Percentiles rank a stretch among this genome's conserved stretches.
Conservation (phyloP, 30 jellyfish, hydroid and myxozoan genomes). For the Sanderia malayensis region DNA sequence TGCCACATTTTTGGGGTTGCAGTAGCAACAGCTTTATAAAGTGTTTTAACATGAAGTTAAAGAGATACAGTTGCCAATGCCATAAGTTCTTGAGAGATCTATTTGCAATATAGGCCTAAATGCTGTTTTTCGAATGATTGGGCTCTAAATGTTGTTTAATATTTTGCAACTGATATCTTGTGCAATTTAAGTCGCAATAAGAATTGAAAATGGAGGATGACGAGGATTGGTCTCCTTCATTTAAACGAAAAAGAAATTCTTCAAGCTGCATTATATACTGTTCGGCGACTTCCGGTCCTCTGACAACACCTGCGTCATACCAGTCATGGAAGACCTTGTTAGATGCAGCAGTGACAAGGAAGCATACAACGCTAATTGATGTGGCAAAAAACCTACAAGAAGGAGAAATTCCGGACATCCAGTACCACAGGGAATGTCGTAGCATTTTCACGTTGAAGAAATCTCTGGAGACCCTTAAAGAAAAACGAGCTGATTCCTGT, state of each 20-base stretch:
- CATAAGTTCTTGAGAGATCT: too few species aligned
- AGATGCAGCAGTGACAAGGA: slow-evolving; percentile 2
- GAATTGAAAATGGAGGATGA: slow-evolving; percentile 3
- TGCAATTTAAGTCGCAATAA: background rate
- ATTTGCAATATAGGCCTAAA: too few species aligned
- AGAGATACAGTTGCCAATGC: too few species aligned
- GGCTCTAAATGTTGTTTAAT: too few species aligned
- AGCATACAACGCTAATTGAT: background rate
- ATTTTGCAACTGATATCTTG: background rate
- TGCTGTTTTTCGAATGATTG: too few species aligned
- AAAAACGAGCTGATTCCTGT: slow-evolving; percentile 13
- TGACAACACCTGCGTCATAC: slow-evolving; percentile 25
- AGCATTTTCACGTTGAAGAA: slow-evolving; percentile 12
- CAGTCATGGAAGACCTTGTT: slow-evolving; percentile 23
- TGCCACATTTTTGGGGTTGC: too few species aligned
- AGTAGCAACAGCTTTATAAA: too few species aligned
- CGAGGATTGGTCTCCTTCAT: slow-evolving; percentile 20
- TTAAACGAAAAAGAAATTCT: background rate
- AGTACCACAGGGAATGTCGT: slow-evolving; percentile 22
- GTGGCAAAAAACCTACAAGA: slow-evolving; percentile 8
- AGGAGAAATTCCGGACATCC: slow-evolving; percentile 13
- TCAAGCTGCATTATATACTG: slow-evolving; percentile 9
- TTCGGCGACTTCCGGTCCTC: slow-evolving; percentile 11
- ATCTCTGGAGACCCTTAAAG: slow-evolving; percentile 4
- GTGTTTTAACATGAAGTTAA: too few species aligned